Evolutionary conservation across 2,113 vertebrate species (phyloP), one percentile per base, ranked within the genome.

Genomic region (Otolemur garnettii): DNA sequence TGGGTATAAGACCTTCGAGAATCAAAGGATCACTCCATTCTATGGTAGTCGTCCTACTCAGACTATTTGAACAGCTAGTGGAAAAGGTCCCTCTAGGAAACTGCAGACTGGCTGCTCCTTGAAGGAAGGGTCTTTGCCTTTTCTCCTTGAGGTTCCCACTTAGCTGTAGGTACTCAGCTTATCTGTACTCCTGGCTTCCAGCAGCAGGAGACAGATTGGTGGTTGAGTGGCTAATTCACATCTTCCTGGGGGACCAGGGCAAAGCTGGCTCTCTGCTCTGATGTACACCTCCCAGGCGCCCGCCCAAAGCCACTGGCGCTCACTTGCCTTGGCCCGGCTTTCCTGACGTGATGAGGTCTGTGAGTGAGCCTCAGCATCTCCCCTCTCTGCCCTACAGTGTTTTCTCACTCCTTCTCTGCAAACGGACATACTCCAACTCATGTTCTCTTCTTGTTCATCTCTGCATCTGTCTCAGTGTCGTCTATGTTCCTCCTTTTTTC

Each of bases 351-450:
- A 80, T 26, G 69, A 35, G 83, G 62, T 28, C 60, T 4, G 13
- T 13, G 72, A 84, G n/a, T 13, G 72, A 84, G n/a, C 17, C 69
- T 59, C 57, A 26, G 0, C 12, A 15, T 42, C 22, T 53, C 35
- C 59, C 60, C 26, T 86, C 7, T 85, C 79, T 22, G 53, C 19
- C 22, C 3, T 15, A 9, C 18, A 28, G 14, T 1, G 13, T 33
- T 35, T 30, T 15, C 7, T 28, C 45, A 35, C 18, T 50, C 30
- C 30, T 60, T 42, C 19, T 86, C 26, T n/a, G 4, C 8, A 22
- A 33, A 5, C 18, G 15, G 28, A 14, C 17, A 13, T 0, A 4
- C 33, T 12, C 33, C 11, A 0, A 8, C 3, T 3, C 5, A 1
- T 10, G 8, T 35, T n/a, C 21, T 35, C 59, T 53, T 75, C 28